These are phyloP conservation scores for Alces alces DNA, from an alignment of 2,113 vertebrate species.

Conservation along the genomic window DNA sequence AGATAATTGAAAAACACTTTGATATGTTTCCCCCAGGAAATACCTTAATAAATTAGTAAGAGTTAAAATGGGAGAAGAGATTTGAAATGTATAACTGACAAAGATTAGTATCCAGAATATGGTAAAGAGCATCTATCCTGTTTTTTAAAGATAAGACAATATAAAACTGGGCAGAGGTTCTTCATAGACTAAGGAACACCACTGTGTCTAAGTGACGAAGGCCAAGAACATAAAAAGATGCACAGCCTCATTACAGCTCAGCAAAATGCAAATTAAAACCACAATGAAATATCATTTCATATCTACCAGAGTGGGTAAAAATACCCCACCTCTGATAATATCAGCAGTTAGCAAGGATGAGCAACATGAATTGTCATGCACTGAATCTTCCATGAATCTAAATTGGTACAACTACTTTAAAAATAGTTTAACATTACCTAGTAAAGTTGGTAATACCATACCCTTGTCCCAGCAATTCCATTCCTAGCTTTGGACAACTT, in stretches of 20 bases:
- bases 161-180: not conserved
- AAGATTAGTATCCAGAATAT: not conserved
- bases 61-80: not conserved
- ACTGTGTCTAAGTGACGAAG: not conserved
- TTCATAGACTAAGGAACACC: not conserved
- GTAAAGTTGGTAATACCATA: not conserved
- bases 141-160: not conserved
- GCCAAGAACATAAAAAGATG: not conserved
- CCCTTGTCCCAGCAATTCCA: not conserved
- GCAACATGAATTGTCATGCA: not conserved
- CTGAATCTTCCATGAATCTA: not conserved
- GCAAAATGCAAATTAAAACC: slow-evolving; percentile 3
- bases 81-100: not conserved
- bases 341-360: not conserved
- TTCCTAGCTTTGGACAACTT: not conserved
- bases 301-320: not conserved
- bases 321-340: not conserved
- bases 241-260: not conserved
- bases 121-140: not conserved
- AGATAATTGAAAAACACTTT: not conserved
- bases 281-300: not conserved
- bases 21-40: not conserved
- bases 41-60: not conserved
- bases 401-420: not conserved
- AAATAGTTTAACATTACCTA: not conserved